Conservation (phyloP, 92 coral and sea anemone species). For the Muricea muricata region DNA sequence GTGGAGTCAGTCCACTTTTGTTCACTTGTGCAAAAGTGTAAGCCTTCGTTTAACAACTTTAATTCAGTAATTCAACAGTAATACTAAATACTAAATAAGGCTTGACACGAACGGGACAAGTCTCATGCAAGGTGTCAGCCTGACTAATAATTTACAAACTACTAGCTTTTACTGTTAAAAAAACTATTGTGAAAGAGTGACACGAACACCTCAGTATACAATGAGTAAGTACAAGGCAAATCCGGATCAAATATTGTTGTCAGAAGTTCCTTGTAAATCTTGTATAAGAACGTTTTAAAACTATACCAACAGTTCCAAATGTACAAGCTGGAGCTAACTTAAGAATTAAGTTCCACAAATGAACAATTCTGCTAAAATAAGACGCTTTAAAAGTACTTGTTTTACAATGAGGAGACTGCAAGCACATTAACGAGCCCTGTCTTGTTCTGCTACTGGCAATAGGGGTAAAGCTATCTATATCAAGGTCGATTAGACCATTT, state of each 20-base stretch:
- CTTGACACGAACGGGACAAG: background rate
- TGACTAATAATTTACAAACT: background rate
- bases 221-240: background rate
- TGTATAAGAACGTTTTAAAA: background rate
- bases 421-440: background rate
- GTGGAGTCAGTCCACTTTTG: too few relatives aligned
- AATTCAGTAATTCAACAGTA: background rate
- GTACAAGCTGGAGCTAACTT: background rate
- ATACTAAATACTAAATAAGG: background rate
- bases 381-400: constrained; percentile 45
- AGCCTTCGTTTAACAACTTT: background rate
- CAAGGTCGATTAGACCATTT: background rate
- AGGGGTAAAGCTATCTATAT: background rate
- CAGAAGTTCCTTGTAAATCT: background rate
- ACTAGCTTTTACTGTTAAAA: too few relatives aligned
- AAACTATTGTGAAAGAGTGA: background rate
- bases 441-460: background rate
- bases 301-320: background rate
- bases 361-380: constrained; percentile 48
- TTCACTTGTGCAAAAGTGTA: too few relatives aligned
- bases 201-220: background rate
- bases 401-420: background rate
- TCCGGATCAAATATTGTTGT: background rate
- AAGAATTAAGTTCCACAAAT: constrained; percentile 34
- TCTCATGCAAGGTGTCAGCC: background rate